phyloP scores from a whole-genome alignment of 1,140 invertebrate genomes.

The Eupeodes corollae region DNA sequence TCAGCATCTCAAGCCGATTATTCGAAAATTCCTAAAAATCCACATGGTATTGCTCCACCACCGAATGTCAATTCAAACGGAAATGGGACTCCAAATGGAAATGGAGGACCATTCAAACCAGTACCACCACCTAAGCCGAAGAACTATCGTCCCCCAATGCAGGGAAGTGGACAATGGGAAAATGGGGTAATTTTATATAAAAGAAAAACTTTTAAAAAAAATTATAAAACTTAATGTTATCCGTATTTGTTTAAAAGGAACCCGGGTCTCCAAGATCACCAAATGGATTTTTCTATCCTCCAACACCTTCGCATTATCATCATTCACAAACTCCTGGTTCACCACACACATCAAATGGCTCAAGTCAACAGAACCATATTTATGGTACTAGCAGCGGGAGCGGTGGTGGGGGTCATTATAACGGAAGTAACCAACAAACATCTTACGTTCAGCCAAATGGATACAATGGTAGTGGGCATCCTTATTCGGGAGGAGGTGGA shows the following conservation, averaged over 20 bases:
- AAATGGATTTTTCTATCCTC: constrained; percentile 34
- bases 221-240: not conserved
- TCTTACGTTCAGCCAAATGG: constrained; percentile 23
- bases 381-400: constrained; percentile 13
- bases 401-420: constrained; percentile 9
- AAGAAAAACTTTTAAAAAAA: not conserved
- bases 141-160: constrained; percentile 66
- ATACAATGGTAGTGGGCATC: constrained; percentile 35
- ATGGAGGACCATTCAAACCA: constrained; percentile 62
- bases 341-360: constrained; percentile 18
- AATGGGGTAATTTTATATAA: constrained; percentile 25
- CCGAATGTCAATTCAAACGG: constrained; percentile 21
- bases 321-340: constrained; percentile 33
- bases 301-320: constrained; percentile 41
- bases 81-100: constrained; percentile 24
- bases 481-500: constrained; percentile 2
- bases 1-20: constrained; percentile 46
- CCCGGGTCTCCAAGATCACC: constrained; percentile 33
- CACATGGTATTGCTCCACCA: constrained; percentile 22
- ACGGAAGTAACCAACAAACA: constrained; percentile 17
- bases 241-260: constrained; percentile 16
- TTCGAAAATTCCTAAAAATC: constrained; percentile 32
- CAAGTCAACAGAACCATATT: constrained; percentile 17
- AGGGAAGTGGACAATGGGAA: constrained; percentile 25
- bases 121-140: constrained; percentile 85